Percentiles rank a stretch among this genome's conserved stretches.
These are phyloP conservation scores for Sinocyclocheilus maitianheensis DNA, from an alignment of 2,113 vertebrate species.

Conservation along the genomic window DNA sequence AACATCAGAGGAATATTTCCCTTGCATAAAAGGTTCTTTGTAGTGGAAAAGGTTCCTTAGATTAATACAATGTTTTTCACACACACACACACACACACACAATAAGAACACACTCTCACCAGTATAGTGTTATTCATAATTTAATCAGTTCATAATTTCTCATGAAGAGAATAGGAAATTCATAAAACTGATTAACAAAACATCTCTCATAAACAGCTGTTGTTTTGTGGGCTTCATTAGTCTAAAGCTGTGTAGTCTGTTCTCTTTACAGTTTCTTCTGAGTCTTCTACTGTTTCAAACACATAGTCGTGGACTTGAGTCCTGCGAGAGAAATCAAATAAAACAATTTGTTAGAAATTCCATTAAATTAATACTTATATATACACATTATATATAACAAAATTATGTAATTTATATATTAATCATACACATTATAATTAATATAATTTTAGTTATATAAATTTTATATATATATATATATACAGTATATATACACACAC, in stretches of 20 bases:
- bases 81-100: too few relatives aligned
- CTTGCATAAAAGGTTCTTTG: too few relatives aligned
- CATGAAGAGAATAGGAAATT: neutral
- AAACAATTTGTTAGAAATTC: neutral
- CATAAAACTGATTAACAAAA: slow-evolving; percentile 10
- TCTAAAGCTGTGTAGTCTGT: slow-evolving; percentile 17
- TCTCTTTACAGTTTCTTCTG: slow-evolving; percentile 49
- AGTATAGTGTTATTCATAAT: neutral
- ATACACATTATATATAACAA: neutral
- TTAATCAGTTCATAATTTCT: neutral
- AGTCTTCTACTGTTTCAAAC: slow-evolving; percentile 55
- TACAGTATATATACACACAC: too few relatives aligned
- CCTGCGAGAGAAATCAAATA: slow-evolving; percentile 57
- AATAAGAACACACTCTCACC: neutral
- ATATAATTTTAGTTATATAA: too few relatives aligned
- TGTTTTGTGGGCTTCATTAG: neutral
- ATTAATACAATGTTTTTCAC: too few relatives aligned
- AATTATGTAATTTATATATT: neutral
- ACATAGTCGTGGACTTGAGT: slow-evolving; percentile 56
- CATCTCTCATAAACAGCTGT: neutral
- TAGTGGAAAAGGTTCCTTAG: too few relatives aligned
- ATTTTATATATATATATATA: too few relatives aligned
- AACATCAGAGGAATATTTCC: too few relatives aligned
- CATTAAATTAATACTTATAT: neutral
- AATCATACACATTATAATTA: too few relatives aligned